Evolutionary conservation across 2,888 invertebrate species (phyloP), one percentile per base, ranked within the genome.

Genomic region (Brachycybe producta): DNA sequence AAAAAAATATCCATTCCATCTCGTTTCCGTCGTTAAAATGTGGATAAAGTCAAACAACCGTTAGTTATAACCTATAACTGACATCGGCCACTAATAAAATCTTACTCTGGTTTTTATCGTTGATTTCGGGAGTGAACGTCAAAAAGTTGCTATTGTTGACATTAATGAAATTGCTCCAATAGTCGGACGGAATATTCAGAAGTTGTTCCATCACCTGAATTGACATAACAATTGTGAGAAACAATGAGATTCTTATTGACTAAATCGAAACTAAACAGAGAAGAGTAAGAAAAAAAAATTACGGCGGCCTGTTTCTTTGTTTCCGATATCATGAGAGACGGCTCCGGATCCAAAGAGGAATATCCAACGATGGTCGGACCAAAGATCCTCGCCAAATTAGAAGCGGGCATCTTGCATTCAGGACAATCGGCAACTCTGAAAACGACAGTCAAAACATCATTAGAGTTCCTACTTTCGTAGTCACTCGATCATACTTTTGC

Each of bases 341-440:
- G 65, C 24, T 66, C 62, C 1, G 81, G 80, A 64, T 85, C 80
- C 0, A 74, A 69, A 1, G 78, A 78, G 13, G 85, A 85, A 63
- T 84, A 90, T 0, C 95, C 95, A 21, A 97, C 82, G 45, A 97
- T 75, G 1, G 92, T 94, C 2, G 95, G 95, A 0, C 86, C 95
- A 68, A 97, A 91, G 27, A 95, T 79, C 64, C 82, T 83, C 1
- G 92, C 80, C 59, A 98, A 71, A 70, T 92, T 95, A 56, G 78
- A 77, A 21, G 80, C 72, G 0, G 87, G 84, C 97, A 98, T 98
- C 72, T 87, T 86, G 58, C 88, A 87, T 45, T 83, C 85, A 0
- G 77, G 75, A 56, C 81, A 78, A 57, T 82, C 80, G 0, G 88
- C 79, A 52, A 94, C 80, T 61, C 91, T 86, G 66, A 3, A 64